Conservation (phyloP, 2,113 vertebrate genomes). For the Capricornis sumatraensis region DNA sequence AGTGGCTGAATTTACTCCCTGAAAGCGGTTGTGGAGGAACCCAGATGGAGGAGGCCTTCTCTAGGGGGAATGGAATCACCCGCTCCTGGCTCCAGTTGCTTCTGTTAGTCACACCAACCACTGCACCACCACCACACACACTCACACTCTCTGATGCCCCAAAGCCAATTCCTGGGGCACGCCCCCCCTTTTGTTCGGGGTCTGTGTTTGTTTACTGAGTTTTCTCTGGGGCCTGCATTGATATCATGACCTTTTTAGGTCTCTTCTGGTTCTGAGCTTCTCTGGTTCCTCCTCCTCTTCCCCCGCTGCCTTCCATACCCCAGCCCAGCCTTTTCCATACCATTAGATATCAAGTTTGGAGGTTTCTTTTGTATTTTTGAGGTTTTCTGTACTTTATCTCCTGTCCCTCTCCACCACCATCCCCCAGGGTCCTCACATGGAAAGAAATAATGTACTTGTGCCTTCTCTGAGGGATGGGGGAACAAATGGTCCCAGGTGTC, state of each 20-base stretch:
- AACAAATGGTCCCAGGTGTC: constrained; percentile 1
- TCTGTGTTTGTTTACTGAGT: constrained; percentile 45
- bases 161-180: constrained; percentile 42
- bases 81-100: background rate
- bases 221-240: constrained; percentile 27
- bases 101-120: background rate
- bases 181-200: background rate
- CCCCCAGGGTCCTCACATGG: constrained; percentile 39
- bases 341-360: constrained; percentile 49
- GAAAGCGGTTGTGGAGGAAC: constrained; percentile 23
- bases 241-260: background rate
- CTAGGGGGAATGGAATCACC: background rate
- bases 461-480: constrained; percentile 66
- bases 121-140: background rate
- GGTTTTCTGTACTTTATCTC: background rate
- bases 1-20: background rate
- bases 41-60: background rate
- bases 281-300: background rate
- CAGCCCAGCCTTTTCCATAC: background rate
- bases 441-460: constrained; percentile 70
- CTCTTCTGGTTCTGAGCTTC: background rate
- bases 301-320: background rate
- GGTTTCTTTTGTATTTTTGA: constrained; percentile 62
- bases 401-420: background rate
- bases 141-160: constrained; percentile 1